phyloP scores from a whole-genome alignment of 2,113 vertebrate species.

The Vulpes vulpes region DNA sequence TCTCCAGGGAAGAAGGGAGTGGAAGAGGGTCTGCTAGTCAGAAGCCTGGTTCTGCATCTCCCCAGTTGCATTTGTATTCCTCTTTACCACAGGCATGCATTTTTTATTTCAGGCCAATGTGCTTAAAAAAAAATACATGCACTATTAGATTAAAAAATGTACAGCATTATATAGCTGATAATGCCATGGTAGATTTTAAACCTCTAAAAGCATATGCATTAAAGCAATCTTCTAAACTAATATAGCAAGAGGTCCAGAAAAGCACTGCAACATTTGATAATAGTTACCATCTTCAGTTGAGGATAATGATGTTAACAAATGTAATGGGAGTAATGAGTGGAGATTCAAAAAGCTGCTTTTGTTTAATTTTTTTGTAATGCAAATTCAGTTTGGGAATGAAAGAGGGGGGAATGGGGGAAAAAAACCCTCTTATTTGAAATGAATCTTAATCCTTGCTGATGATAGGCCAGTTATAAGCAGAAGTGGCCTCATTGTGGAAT shows the following conservation, averaged over 20 bases:
- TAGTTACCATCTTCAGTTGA: constrained; percentile 87
- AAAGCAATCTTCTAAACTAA: constrained; percentile 89
- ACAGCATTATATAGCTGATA: constrained; percentile 85
- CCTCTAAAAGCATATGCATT: constrained; percentile 89
- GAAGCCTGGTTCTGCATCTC: not conserved
- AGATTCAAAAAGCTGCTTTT: constrained; percentile 89
- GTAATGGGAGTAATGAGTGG: constrained; percentile 89
- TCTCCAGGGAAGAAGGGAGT: not conserved
- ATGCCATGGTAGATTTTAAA: constrained; percentile 86
- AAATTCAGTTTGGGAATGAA: constrained; percentile 87
- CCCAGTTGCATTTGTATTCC: constrained; percentile 70
- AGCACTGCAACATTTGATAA: constrained; percentile 86
- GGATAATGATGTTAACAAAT: constrained; percentile 90
- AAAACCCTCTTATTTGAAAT: constrained; percentile 84
- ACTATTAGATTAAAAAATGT: constrained; percentile 82
- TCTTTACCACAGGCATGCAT: constrained; percentile 51
- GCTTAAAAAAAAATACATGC: constrained; percentile 62
- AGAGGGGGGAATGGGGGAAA: constrained; percentile 76
- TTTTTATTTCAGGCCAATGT: constrained; percentile 75
- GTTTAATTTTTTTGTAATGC: constrained; percentile 92
- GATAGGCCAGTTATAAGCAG: constrained; percentile 67
- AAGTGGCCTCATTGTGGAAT: constrained; percentile 62
- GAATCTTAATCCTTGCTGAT: constrained; percentile 83
- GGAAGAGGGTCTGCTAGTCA: constrained; percentile 15
- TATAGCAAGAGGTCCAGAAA: constrained; percentile 86